phyloP scores from a whole-genome alignment of 2,797 vertebrate species.

The Schizothorax lantsangensis region DNA sequence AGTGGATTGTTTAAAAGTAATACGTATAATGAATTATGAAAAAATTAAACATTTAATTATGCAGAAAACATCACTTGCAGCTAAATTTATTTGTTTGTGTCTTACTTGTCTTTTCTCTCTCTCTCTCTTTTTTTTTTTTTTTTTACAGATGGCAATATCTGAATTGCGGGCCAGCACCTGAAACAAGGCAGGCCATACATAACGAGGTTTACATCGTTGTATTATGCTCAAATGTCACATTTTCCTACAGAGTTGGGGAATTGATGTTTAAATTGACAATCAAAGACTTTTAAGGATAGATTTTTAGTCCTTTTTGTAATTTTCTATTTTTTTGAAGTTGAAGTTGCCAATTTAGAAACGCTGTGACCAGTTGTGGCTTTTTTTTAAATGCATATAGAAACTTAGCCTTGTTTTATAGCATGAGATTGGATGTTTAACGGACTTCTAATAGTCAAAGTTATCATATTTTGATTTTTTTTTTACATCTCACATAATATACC shows the following conservation, averaged over 20 bases:
- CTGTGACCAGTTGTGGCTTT: not conserved
- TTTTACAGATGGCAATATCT: constrained; percentile 46
- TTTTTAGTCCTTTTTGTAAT: not conserved
- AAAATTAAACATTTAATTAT: not conserved
- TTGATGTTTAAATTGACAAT: not conserved
- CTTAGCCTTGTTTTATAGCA: not conserved
- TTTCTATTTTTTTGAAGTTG: not conserved
- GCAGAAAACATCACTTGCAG: not conserved
- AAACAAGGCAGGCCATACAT: constrained; percentile 40
- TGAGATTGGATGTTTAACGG: not conserved
- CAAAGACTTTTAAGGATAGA: not conserved
- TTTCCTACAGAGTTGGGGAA: constrained; percentile 10
- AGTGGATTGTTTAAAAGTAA: not conserved
- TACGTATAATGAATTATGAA: not conserved
- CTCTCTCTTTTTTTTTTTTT: constrained; percentile 1
- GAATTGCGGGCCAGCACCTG: constrained; percentile 37
- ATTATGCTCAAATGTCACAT: constrained; percentile 29
- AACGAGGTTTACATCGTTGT: constrained; percentile 37
- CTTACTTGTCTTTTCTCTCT: not conserved
- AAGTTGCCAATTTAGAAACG: not conserved
- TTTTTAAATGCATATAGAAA: not conserved
- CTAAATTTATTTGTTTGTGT: not conserved
- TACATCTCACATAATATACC: not conserved
- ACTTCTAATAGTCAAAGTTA: not conserved
- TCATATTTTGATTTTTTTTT: not conserved